Evolutionary conservation across 2,113 vertebrate species (phyloP), one percentile per base, ranked within the genome.

Genomic region (Heterotis niloticus): DNA sequence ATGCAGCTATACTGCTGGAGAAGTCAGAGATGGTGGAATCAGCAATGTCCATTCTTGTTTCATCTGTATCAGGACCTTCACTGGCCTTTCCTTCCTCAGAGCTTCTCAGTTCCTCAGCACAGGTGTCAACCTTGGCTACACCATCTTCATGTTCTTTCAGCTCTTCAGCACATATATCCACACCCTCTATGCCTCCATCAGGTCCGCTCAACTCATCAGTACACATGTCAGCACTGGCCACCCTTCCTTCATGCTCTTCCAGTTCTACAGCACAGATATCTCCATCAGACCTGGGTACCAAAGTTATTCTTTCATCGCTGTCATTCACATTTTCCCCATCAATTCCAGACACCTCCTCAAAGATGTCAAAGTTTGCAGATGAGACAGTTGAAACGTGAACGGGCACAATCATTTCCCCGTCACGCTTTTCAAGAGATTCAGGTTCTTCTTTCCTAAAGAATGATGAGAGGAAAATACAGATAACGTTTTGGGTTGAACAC

Each of bases 111-210:
- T 87, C 88, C 70, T 78, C n/a, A 60, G 83, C 84, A 68, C 83
- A 83, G 60, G 88, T 82, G 51, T 90, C 82, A 75, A 82, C 74
- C 75, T 83, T 79, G 59, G 77, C 79, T 59, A 79, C 72, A 20
- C 77, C 81, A 66, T n/a, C 57, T 23, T 81, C 64, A 64, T 79
- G 80, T 51, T 10, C 64, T 23, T 24, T 13, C 71, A 26, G 9
- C 7, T 44, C 34, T 44, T 44, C 34, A 44, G 34, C 14, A 62
- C 60, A 62, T 62, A 62, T 62, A 62, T 62, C 60, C 60, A 62
- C 18, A 56, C 17, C 14, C 24, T 56, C 9, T n/a, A n/a, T 10
- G 17, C 72, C 10, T 59, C 72, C 52, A 57, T 14, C 52, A 56
- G 20, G 11, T 52, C 10, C 4, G 14, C 68, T 44, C 68, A 1